Evolutionary conservation across 2,113 vertebrate genomes (phyloP).

Genomic region (Crotalus viridis): DNA sequence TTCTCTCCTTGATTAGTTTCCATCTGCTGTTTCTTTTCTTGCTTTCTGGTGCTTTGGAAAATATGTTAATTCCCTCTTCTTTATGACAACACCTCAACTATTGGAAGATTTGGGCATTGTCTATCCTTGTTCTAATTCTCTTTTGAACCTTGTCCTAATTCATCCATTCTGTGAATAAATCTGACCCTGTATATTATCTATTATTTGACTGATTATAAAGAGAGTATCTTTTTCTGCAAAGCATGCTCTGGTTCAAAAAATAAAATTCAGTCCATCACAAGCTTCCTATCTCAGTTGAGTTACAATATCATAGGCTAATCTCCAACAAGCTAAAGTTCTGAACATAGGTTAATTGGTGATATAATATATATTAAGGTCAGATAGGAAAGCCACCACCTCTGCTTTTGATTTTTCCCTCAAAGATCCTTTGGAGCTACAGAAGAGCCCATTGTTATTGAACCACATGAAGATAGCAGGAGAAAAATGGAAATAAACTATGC

Average conservation of each 20-base stretch:
- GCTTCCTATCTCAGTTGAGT: constrained; percentile 20
- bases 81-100: no score
- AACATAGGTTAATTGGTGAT: constrained; percentile 38
- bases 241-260: constrained; percentile 8
- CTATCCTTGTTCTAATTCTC: constrained; percentile 26
- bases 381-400: constrained; percentile 37
- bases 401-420: constrained; percentile 20
- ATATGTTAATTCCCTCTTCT: no score
- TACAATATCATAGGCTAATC: constrained; percentile 42
- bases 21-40: no score
- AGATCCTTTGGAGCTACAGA: constrained; percentile 43
- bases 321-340: constrained; percentile 35
- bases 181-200: constrained; percentile 23
- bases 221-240: constrained; percentile 21
- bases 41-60: no score
- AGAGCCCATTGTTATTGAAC: constrained; percentile 6
- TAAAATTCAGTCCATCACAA: background rate
- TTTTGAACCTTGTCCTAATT: constrained; percentile 30
- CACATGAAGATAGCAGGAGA: constrained; percentile 36
- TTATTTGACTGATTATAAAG: background rate
- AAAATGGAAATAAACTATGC: constrained; percentile 27
- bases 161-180: background rate
- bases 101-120: background rate
- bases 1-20: no score
- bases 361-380: constrained; percentile 54